Percentiles rank a stretch among this genome's conserved stretches.
Conservation (phyloP, 2,888 invertebrate genomes). For the Drosophila stalkeri region DNA sequence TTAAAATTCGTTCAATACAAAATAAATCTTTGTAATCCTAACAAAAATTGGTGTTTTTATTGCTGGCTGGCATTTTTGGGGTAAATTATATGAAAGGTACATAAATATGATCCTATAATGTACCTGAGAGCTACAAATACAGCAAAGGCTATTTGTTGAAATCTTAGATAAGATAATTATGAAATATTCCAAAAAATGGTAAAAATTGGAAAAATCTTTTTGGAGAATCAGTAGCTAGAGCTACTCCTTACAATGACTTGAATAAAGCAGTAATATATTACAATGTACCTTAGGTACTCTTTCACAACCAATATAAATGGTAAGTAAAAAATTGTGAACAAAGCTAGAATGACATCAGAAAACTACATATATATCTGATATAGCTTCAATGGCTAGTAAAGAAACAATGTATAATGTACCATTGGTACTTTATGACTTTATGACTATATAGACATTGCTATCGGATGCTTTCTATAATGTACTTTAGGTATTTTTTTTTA, state of each 20-base stretch:
- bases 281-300: no score
- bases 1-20: constrained; percentile 75
- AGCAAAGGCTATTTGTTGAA: not conserved
- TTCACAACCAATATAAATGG: no score
- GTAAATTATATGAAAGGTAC: not conserved
- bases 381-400: no score
- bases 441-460: no score
- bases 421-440: no score
- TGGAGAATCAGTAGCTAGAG: not conserved
- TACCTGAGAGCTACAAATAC: not conserved
- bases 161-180: not conserved
- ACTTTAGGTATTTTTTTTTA: not conserved
- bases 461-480: not conserved
- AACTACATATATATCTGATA: no score
- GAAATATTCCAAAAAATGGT: not conserved
- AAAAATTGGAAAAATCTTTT: not conserved
- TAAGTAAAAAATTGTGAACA: no score
- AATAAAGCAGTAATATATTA: not conserved
- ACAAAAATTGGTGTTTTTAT: not conserved
- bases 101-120: not conserved
- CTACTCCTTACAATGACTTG: not conserved
- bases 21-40: constrained; percentile 72
- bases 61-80: not conserved
- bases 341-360: no score
- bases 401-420: no score